Conservation (phyloP, 2,113 vertebrate species). For the Apodemus speciosus region DNA sequence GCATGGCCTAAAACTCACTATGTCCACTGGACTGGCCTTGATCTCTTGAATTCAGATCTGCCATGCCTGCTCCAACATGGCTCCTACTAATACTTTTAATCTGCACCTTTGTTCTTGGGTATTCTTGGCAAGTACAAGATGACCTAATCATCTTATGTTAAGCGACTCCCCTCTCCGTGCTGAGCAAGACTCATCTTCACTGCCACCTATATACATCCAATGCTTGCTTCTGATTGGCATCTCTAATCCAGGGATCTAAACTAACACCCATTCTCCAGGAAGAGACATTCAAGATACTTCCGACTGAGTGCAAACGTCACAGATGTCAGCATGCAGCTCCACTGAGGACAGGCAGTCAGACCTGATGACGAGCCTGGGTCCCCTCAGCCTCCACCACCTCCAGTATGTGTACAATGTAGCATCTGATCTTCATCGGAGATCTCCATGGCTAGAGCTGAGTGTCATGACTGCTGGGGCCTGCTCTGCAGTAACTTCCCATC, state of each 20-base stretch:
- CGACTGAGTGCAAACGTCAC: not conserved
- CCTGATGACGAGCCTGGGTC: accelerated
- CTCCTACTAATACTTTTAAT: not conserved
- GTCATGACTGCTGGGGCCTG: not conserved
- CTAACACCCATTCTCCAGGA: not conserved
- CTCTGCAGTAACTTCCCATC: not conserved
- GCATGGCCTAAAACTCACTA: not conserved
- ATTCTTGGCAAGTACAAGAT: not conserved
- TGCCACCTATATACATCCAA: not conserved
- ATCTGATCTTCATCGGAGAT: not conserved
- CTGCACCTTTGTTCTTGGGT: not conserved
- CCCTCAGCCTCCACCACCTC: not conserved
- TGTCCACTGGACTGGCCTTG: not conserved
- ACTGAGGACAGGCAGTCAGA: not conserved
- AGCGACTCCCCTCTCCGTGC: not conserved
- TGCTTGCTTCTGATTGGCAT: not conserved
- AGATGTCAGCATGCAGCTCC: not conserved
- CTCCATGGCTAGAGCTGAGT: not conserved
- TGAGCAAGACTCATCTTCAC: not conserved
- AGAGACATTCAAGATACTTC: not conserved
- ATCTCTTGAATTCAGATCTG: not conserved
- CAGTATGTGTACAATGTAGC: not conserved
- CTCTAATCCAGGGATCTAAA: not conserved
- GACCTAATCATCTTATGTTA: not conserved
- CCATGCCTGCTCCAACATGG: not conserved